Conservation (phyloP, 1,140 invertebrate species). For the Drosophila insularis region DNA sequence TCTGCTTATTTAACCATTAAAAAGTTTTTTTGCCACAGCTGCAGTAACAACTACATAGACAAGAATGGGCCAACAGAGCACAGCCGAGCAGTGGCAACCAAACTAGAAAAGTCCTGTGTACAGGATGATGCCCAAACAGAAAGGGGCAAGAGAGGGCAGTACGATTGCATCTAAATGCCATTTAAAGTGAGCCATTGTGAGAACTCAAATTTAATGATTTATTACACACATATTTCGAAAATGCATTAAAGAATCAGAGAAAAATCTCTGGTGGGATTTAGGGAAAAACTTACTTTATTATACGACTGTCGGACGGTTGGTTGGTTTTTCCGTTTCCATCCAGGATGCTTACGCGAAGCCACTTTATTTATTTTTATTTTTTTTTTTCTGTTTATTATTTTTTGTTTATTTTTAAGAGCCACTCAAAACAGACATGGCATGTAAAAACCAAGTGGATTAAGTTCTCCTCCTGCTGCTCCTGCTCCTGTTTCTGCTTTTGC, state of each 20-base stretch:
- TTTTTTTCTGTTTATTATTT: neutral
- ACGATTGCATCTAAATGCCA: conserved; percentile 1
- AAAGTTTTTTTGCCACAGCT: conserved; percentile 57
- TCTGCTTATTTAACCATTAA: conserved; percentile 63
- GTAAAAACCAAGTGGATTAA: conserved; percentile 44
- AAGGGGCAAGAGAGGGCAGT: neutral
- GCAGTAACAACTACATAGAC: conserved; percentile 20
- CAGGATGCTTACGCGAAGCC: neutral
- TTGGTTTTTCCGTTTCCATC: neutral
- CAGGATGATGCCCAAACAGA: neutral
- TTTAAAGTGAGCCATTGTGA: neutral
- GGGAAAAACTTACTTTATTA: neutral
- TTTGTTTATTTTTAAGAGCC: conserved; percentile 12
- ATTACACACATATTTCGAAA: neutral
- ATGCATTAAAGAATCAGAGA: neutral
- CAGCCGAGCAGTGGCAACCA: neutral
- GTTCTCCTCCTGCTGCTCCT: conserved; percentile 22
- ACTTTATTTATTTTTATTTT: too few relatives aligned
- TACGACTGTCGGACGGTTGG: neutral
- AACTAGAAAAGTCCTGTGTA: neutral
- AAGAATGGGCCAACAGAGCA: neutral
- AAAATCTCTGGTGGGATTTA: neutral
- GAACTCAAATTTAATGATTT: conserved; percentile 1
- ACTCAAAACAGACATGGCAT: conserved; percentile 38
- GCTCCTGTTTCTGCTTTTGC: neutral